Percentiles rank a stretch among this genome's conserved stretches.
These are phyloP conservation scores for Oryzias dopingdopingensis DNA, from an alignment of 2,797 vertebrate genomes.

Conservation along the genomic window DNA sequence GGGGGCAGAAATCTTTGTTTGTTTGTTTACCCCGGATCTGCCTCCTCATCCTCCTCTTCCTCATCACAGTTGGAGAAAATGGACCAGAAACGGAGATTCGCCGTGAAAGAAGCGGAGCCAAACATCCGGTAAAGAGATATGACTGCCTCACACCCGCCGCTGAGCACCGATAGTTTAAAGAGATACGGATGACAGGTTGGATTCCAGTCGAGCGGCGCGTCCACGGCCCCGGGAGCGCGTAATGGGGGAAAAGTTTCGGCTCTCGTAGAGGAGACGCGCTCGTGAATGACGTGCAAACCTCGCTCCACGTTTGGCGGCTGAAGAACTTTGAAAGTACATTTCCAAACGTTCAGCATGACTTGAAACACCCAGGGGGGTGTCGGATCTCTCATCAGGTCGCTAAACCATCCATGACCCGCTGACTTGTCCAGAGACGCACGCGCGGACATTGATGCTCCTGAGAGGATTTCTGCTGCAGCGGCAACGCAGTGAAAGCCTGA, in stretches of 20 bases:
- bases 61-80: not conserved
- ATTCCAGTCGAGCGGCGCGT: slow-evolving; percentile 36
- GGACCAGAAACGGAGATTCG: slow-evolving; percentile 27
- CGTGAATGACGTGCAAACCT: slow-evolving; percentile 49
- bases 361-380: slow-evolving; percentile 35
- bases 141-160: slow-evolving; percentile 13
- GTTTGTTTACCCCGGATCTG: slow-evolving; percentile 16
- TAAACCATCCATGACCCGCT: slow-evolving; percentile 39
- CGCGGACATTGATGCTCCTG: slow-evolving; percentile 59
- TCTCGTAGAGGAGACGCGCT: slow-evolving; percentile 51
- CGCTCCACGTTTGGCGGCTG: not conserved
- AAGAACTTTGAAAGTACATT: slow-evolving; percentile 43
- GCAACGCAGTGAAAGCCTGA: slow-evolving; percentile 39
- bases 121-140: slow-evolving; percentile 37
- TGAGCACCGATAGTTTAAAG: slow-evolving; percentile 1
- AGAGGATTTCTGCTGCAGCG: slow-evolving; percentile 54
- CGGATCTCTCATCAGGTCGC: slow-evolving; percentile 38
- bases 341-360: slow-evolving; percentile 54
- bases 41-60: too few species aligned
- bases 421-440: slow-evolving; percentile 41
- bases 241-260: slow-evolving; percentile 74
- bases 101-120: slow-evolving; percentile 20
- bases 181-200: slow-evolving; percentile 20
- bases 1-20: slow-evolving; percentile 6
- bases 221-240: slow-evolving; percentile 42